Evolutionary conservation across 2,797 vertebrate genomes (phyloP), one percentile per base, ranked within the genome.

Genomic region (Cheirogaleus major): DNA sequence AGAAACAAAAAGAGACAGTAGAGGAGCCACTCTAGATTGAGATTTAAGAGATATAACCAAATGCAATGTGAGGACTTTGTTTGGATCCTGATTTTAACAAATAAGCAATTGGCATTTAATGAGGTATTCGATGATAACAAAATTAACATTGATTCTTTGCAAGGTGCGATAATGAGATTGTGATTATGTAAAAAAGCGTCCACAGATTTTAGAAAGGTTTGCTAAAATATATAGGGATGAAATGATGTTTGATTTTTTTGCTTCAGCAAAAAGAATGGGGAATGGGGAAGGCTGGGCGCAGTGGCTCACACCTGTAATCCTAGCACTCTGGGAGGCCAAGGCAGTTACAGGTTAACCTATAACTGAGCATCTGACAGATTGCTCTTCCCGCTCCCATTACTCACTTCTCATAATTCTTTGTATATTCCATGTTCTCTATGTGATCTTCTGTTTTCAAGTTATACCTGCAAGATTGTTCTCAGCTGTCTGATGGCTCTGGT

Each of bases 121-220:
- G 89, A n/a, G 22, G 3, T 86, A 70, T 61, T 96, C 82, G 38
- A 89, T 82, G 48, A 45, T 87, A 78, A 52, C 52, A 69, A 79
- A 92, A 70, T 92, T 92, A 73, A 50, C 59, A 61, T 73, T 55
- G 45, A 75, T 94, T 94, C n/a, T 89, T 82, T 83, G 7, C 25
- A 65, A 61, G 38, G 32, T 79, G 6, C 83, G 4, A 38, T 94
- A 86, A 78, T 43, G 11, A 70, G 50, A 17, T 30, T 96, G 43
- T 81, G 52, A 75, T 85, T 96, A 57, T 86, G 6, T 94, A 61
- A 89, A 50, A 86, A 87, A 90, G 63, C 87, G 23, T 61, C 15
- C n/a, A 84, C 48, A 93, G 14, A 85, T 93, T 95, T 96, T 94
- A 93, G 73, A 94, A 45, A 93, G 4, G 4, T 25, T 0, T 70